Evolutionary conservation across 2,888 invertebrate species (phyloP).

Genomic region (Leucophenga maculata): DNA sequence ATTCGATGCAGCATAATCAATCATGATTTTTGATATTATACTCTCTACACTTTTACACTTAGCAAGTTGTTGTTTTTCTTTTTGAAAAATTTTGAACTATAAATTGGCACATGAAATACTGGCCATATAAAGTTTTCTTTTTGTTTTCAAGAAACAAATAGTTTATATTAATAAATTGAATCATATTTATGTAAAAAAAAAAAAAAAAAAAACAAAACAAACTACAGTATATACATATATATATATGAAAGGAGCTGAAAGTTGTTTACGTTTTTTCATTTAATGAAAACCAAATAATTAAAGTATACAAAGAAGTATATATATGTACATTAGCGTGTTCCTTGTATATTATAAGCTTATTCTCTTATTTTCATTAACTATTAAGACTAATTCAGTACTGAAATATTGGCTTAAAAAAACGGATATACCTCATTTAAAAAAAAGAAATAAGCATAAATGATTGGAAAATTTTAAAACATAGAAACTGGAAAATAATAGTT

Average conservation of each 20-base stretch:
- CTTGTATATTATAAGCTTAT: conserved; percentile 2
- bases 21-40: conserved; percentile 36
- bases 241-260: conserved; percentile 24
- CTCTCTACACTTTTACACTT: conserved; percentile 21
- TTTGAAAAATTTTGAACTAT: conserved; percentile 6
- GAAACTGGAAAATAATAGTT: no score
- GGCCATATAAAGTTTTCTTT: conserved; percentile 32
- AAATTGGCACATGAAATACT: conserved; percentile 37
- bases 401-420: no score
- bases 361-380: neutral
- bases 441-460: no score
- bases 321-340: conserved; percentile 25
- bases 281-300: neutral
- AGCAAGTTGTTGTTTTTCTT: neutral
- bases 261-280: conserved; percentile 12
- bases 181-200: conserved; percentile 25
- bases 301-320: neutral
- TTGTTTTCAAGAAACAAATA: conserved; percentile 26
- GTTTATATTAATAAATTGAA: conserved; percentile 23
- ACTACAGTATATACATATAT: no score
- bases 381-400: conserved; percentile 2
- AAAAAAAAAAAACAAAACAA: conserved; percentile 8
- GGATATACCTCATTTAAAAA: no score
- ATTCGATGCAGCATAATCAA: neutral
- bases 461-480: no score